Evolutionary conservation across 2,888 invertebrate species (phyloP), one percentile per base, ranked within the genome.

Genomic region (Pseudeuparius sepicola): DNA sequence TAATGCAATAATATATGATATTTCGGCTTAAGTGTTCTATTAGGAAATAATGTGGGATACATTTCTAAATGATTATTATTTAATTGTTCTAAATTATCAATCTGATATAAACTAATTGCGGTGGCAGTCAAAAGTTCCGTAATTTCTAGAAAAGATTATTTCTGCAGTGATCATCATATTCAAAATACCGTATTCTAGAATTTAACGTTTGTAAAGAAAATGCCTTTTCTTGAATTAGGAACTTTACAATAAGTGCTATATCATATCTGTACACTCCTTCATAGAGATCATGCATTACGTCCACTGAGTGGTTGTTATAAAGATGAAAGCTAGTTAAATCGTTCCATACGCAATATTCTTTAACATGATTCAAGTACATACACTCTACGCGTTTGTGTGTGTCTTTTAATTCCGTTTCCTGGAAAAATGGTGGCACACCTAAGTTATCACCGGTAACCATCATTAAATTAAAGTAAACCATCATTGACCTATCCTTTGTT

Each of bases 261-360:
- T 43, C 52, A 43, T 53, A 50, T 28, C 50, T 28, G 33, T 42
- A 40, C 15, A 51, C 36, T 13, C 52, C 49, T 32, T 50, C 45
- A 37, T 37, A 45, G 13, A 51, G 31, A 34, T 56, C 52, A 28
- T 56, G 55, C 51, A 54, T 50, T 10, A 53, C 41, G 36, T 56
- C 56, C 41, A 47, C 47, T 5, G 43, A 42, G 9, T 43, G 14
- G 43, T 54, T 56, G 12, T 40, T 31, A 29, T 47, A 49, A 20
- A 43, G 31, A 45, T 56, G 50, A 47, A 50, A 53, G 39, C 42
- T 34, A n/a, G 34, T 16, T 24, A 45, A 33, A 7, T 34, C 26
- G 45, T 54, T 42, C 42, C 48, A 54, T 15, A 49, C 34, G 37
- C 50, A 49, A 14, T 40, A 25, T 40, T 46, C 44, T 36, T 48